A percentile compares a stretch with the other conserved stretches of the same genome.
Conservation (phyloP, 2,797 vertebrate species). For the Pipistrellus pipistrellus region DNA sequence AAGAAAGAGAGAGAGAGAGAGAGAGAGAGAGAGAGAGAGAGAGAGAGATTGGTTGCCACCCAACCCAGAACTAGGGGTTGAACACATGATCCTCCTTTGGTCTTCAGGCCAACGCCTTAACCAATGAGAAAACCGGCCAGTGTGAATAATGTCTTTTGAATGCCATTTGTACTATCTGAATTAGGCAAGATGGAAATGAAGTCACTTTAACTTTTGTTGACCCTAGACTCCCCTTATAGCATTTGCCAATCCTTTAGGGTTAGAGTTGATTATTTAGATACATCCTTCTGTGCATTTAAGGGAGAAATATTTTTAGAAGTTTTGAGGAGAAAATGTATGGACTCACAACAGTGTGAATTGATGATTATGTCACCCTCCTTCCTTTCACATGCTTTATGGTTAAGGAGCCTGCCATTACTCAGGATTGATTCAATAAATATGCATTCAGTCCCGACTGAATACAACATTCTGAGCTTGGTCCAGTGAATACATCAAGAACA, state of each 20-base stretch:
- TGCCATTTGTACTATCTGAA: neutral
- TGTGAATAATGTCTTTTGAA: neutral
- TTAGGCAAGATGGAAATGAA: neutral
- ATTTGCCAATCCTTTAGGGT: neutral
- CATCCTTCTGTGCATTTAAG: neutral
- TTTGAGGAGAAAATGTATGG: neutral
- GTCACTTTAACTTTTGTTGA: neutral
- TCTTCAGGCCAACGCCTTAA: no score
- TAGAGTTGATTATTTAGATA: neutral
- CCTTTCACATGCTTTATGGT: neutral
- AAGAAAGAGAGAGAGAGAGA: no score
- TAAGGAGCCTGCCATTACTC: neutral
- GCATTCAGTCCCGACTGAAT: neutral
- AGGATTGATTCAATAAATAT: neutral
- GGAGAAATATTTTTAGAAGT: slow-evolving; percentile 11
- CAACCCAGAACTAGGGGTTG: no score
- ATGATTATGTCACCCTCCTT: neutral
- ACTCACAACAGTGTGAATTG: neutral
- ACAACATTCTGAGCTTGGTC: neutral
- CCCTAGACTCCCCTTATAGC: neutral
- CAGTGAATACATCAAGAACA: neutral
- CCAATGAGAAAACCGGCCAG: no score
- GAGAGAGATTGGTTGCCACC: no score
- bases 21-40: no score
- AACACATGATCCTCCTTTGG: no score